phyloP scores from a whole-genome alignment of 53 echinoderm and acorn worm species.

The Zoroaster sp. region DNA sequence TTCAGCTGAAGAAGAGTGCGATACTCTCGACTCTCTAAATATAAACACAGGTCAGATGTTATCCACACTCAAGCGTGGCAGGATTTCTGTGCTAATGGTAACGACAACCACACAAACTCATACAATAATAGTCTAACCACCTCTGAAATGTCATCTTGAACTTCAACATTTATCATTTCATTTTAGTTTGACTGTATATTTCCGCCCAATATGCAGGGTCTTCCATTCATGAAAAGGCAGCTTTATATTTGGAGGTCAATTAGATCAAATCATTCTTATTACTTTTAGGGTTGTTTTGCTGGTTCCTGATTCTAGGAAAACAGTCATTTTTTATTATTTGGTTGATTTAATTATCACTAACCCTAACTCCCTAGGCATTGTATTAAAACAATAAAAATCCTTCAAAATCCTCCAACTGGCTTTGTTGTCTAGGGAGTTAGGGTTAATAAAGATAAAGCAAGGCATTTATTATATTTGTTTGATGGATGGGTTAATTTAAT shows the following conservation, averaged over 20 bases:
- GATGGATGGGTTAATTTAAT: no score
- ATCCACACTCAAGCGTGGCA: conserved; percentile 15
- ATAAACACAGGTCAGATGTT: conserved; percentile 2
- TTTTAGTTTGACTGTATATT: neutral
- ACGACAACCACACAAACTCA: neutral
- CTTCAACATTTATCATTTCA: neutral
- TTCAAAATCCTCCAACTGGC: no score
- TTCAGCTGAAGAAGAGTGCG: neutral
- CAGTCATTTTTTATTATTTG: neutral
- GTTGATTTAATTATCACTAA: no score
- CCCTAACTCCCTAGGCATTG: no score
- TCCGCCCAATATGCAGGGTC: neutral
- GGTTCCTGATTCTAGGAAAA: neutral
- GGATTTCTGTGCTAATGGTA: conserved; percentile 42
- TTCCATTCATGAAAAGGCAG: neutral
- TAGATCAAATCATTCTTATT: neutral
- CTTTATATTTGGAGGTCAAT: neutral
- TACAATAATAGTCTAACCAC: neutral
- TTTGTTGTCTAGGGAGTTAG: no score
- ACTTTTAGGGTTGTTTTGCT: neutral
- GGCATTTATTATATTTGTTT: no score
- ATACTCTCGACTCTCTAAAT: neutral
- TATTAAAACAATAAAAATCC: no score
- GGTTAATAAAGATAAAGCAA: no score
- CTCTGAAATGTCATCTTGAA: neutral